Conservation (phyloP, 2,113 vertebrate species). For the Oenanthe oenanthe region DNA sequence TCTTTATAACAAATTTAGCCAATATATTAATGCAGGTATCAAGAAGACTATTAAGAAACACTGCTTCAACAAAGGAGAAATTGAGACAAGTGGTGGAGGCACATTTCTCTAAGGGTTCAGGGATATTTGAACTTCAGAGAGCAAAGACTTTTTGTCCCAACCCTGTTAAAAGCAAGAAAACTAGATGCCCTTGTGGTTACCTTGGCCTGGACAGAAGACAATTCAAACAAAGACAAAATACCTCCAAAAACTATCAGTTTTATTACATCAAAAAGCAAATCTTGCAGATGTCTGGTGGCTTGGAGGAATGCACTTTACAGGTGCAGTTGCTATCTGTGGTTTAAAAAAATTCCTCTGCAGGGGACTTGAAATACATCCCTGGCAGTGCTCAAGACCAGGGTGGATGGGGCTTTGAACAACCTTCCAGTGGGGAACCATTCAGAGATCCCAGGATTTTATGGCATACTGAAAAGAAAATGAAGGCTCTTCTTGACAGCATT, state of each 20-base stretch:
- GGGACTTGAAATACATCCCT: neutral
- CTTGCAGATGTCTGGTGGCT: neutral
- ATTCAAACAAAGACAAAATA: neutral
- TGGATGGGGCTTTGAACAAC: neutral
- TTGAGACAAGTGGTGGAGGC: neutral
- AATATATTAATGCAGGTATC: neutral
- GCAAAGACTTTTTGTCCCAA: neutral
- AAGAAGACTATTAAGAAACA: neutral
- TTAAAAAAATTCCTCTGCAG: neutral
- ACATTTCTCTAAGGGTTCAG: neutral
- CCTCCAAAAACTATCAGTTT: neutral
- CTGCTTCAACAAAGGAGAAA: neutral
- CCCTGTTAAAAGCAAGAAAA: neutral
- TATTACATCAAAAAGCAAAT: neutral
- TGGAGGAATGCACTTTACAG: neutral
- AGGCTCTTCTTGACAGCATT: neutral
- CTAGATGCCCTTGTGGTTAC: neutral
- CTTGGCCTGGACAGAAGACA: neutral
- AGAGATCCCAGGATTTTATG: neutral
- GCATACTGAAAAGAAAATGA: neutral
- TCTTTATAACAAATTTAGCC: neutral
- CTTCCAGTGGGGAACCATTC: neutral
- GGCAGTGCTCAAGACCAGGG: neutral
- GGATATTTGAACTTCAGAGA: neutral
- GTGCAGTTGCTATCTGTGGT: neutral